phyloP scores from a whole-genome alignment of 2,113 vertebrate genomes.

The Epinephelus moara region DNA sequence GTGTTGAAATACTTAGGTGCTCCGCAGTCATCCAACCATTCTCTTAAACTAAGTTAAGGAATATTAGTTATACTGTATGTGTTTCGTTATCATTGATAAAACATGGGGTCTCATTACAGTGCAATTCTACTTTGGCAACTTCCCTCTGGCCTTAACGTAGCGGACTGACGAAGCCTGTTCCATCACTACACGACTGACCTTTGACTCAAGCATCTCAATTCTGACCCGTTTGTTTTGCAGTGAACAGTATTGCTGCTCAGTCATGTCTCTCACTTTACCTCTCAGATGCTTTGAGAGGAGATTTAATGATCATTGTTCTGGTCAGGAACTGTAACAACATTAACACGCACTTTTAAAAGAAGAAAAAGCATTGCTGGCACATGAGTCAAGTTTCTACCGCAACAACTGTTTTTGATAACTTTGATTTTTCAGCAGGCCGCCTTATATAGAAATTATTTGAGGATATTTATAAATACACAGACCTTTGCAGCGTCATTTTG shows the following conservation, averaged over 20 bases:
- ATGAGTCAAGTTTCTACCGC: conserved; percentile 36
- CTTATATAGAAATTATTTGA: conserved; percentile 66
- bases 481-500: conserved; percentile 52
- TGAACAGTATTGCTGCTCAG: conserved; percentile 24
- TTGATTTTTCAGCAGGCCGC: conserved; percentile 62
- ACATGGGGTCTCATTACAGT: conserved; percentile 35
- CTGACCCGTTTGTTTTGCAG: conserved; percentile 20
- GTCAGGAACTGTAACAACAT: conserved; percentile 14
- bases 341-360: not conserved
- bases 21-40: conserved; percentile 55
- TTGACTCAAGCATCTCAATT: conserved; percentile 8
- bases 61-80: conserved; percentile 47
- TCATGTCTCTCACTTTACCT: conserved; percentile 12
- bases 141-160: conserved; percentile 74
- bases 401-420: conserved; percentile 57
- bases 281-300: not conserved
- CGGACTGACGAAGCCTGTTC: conserved; percentile 33
- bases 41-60: conserved; percentile 53
- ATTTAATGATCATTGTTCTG: conserved; percentile 15
- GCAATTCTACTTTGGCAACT: conserved; percentile 43
- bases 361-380: conserved; percentile 28
- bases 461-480: conserved; percentile 67
- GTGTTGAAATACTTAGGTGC: conserved; percentile 68
- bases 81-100: conserved; percentile 40
- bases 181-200: conserved; percentile 19